Evolutionary conservation across 2,888 invertebrate genomes (phyloP).

Genomic region (Phengaris arion): DNA sequence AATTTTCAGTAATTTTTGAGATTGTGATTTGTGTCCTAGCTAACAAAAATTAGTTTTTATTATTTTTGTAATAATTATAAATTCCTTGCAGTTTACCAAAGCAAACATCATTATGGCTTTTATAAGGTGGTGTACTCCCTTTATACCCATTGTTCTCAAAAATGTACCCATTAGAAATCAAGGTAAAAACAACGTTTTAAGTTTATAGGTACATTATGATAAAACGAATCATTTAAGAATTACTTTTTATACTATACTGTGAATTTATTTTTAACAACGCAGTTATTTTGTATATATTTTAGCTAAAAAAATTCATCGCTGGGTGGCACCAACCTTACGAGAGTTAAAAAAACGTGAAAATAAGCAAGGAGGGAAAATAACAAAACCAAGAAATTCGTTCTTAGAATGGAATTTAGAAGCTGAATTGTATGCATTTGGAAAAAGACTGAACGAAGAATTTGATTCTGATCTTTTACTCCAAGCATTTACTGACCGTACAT

Average conservation of each 20-base stretch:
- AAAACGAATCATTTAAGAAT: background rate
- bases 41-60: too few relatives aligned
- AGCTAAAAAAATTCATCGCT: conserved; percentile 77
- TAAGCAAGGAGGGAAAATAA: conserved; percentile 78
- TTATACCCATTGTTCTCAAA: conserved; percentile 50
- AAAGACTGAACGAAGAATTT: conserved; percentile 91
- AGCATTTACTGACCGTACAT: conserved; percentile 90
- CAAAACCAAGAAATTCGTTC: conserved; percentile 79
- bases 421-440: conserved; percentile 93
- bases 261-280: background rate
- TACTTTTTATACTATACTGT: background rate
- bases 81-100: background rate
- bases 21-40: too few relatives aligned
- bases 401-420: conserved; percentile 94
- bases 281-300: conserved; percentile 34
- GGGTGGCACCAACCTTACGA: conserved; percentile 84
- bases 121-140: conserved; percentile 55
- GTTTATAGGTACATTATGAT: background rate
- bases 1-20: too few relatives aligned
- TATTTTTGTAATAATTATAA: background rate
- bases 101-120: conserved; percentile 52
- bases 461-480: conserved; percentile 82
- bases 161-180: conserved; percentile 50
- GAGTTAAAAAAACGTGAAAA: conserved; percentile 81
- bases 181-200: conserved; percentile 44